A percentile compares a stretch with the other conserved stretches of the same genome.
phyloP scores from a whole-genome alignment of 2,113 vertebrate species.

The Tautogolabrus adspersus region DNA sequence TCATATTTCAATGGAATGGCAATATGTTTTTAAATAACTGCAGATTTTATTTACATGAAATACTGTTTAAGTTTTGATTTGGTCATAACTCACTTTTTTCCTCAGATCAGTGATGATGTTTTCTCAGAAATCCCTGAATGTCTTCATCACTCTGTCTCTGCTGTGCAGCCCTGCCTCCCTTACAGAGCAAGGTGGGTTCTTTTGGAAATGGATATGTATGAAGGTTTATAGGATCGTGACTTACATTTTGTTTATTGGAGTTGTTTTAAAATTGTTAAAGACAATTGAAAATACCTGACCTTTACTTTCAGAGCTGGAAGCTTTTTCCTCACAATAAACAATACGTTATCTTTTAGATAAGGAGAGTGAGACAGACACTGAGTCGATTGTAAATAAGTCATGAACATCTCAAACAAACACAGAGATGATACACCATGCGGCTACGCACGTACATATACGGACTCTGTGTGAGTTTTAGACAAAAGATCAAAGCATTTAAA shows the following conservation, averaged over 20 bases:
- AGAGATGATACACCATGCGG: not conserved
- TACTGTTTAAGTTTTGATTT: no score
- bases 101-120: conserved; percentile 60
- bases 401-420: conserved; percentile 41
- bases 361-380: not conserved
- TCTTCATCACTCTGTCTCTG: conserved; percentile 49
- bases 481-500: not conserved
- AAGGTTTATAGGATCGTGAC: not conserved
- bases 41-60: no score
- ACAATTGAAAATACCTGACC: no score
- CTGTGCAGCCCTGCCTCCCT: conserved; percentile 11
- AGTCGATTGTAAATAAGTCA: conserved; percentile 23
- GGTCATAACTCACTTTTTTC: not conserved
- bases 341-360: not conserved
- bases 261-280: no score
- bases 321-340: not conserved
- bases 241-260: no score
- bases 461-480: not conserved
- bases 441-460: not conserved
- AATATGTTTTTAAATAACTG: no score
- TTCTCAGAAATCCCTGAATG: conserved; percentile 7
- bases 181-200: conserved; percentile 35
- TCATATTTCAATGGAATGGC: no score
- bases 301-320: not conserved
- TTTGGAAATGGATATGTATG: no score